Conservation (phyloP, 2,888 invertebrate genomes). For the Rotaria socialis region DNA sequence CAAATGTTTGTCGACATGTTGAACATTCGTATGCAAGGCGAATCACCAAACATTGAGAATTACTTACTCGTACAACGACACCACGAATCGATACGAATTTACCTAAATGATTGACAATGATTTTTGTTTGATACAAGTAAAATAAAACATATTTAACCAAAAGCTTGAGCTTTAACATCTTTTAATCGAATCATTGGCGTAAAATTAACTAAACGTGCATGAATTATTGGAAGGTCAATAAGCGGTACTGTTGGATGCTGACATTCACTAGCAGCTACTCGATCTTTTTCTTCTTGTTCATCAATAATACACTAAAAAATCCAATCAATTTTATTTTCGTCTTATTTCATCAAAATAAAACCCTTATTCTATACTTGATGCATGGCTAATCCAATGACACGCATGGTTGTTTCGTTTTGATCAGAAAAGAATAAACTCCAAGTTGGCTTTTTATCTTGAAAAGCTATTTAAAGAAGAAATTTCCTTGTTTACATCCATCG, state of each 20-base stretch:
- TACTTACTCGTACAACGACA: constrained; percentile 42
- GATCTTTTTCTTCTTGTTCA: constrained; percentile 36
- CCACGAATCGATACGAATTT: constrained; percentile 43
- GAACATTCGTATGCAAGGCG: constrained; percentile 44
- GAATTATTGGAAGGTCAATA: constrained; percentile 41
- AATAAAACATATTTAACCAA: background rate
- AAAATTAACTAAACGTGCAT: constrained; percentile 43
- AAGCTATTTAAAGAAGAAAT: background rate
- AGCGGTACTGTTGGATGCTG: constrained; percentile 10
- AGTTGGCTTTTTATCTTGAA: background rate
- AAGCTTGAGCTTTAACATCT: constrained; percentile 42
- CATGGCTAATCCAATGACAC: constrained; percentile 39
- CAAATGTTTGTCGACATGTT: constrained; percentile 42
- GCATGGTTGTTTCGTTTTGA: constrained; percentile 28
- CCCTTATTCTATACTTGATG: background rate
- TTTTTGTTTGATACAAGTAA: background rate
- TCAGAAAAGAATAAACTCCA: constrained; percentile 5
- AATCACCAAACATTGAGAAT: constrained; percentile 39
- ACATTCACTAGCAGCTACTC: background rate
- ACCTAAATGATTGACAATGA: background rate
- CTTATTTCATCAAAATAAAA: background rate
- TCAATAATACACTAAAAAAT: constrained; percentile 6
- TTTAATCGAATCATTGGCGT: constrained; percentile 39
- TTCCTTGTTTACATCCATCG: background rate
- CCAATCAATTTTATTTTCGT: background rate